Base-by-base conservation (phyloP, 2,797 vertebrate species). In the Oryzias dopingdopingensis region DNA sequence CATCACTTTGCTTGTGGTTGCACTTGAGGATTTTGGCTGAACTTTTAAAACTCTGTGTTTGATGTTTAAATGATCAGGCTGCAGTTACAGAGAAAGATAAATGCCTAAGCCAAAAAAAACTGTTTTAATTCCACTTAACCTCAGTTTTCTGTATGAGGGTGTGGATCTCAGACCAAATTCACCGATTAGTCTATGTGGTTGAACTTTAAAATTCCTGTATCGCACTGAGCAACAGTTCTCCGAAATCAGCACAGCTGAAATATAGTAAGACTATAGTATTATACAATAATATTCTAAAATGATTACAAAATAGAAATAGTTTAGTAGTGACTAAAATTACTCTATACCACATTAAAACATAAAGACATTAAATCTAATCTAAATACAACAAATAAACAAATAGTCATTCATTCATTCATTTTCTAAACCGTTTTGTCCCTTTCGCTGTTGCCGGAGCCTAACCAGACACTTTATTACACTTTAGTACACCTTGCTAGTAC, bases 1-100 rank as follows among this genome's bases (percentile, higher is more conserved):
- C 56, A 73, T 1, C 4, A 49, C 7, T 29, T 22, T 62, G 49
- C 61, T 59, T 56, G 37, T 67, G 62, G 58, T 57, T 72, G 61
- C 23, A 65, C 24, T 62, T 56, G 52, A 16, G 61, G 48, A 46
- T 37, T 17, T 48, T 57, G 37, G 42, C 45, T 49, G 51, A 53
- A 41, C n/a, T 47, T 43, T 50, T n/a, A 50, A 15, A 42, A 42
- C 49, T 66, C 43, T 51, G 13, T 40, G 32, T 53, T 29, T 63
- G n/a, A 41, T 15, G 24, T 48, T 45, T 42, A 50, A 63, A 47
- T 42, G 59, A 32, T 49, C 43, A 26, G 54, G 59, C 5, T 45
- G 44, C 32, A 26, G 40, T 41, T 17, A 42, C 1, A 17, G 45
- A 14, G 42, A 50, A 40, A 54, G 37, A 24, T 37, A 65, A 72